phyloP scores from a whole-genome alignment of 2,797 vertebrate genomes.

The Danio aesculapii region DNA sequence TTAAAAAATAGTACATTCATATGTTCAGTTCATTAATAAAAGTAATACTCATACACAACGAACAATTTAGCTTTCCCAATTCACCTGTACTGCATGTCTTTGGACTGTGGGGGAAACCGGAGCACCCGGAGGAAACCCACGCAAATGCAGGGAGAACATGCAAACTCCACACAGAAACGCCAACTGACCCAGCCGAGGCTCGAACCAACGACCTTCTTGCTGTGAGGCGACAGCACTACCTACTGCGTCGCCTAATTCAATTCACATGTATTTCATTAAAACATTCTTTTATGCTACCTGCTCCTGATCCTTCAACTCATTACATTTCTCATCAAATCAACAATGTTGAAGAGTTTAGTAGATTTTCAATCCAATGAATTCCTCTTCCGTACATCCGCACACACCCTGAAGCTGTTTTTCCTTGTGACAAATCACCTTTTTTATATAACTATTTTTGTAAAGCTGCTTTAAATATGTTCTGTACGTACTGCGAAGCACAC shows the following conservation, averaged over 20 bases:
- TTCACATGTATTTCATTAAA: background rate
- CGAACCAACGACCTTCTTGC: too few species aligned
- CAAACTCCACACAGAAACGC: too few species aligned
- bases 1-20: background rate
- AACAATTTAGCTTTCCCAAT: too few species aligned
- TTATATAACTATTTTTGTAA: background rate
- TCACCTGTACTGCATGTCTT: too few species aligned
- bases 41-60: too few species aligned
- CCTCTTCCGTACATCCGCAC: background rate
- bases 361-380: background rate
- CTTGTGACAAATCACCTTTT: background rate
- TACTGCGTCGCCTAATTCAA: too few species aligned
- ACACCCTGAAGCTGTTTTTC: background rate
- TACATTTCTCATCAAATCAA: slow-evolving; percentile 4
- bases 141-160: too few species aligned
- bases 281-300: background rate
- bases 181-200: too few species aligned
- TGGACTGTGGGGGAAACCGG: too few species aligned
- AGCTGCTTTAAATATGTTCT: background rate
- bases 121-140: too few species aligned
- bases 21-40: background rate
- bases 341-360: too few species aligned
- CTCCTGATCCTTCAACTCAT: slow-evolving; percentile 6
- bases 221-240: too few species aligned
- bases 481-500: background rate